Evolutionary conservation across 2,888 invertebrate species (phyloP), one percentile per base, ranked within the genome.

Genomic region (Lasioglossum villosulum): DNA sequence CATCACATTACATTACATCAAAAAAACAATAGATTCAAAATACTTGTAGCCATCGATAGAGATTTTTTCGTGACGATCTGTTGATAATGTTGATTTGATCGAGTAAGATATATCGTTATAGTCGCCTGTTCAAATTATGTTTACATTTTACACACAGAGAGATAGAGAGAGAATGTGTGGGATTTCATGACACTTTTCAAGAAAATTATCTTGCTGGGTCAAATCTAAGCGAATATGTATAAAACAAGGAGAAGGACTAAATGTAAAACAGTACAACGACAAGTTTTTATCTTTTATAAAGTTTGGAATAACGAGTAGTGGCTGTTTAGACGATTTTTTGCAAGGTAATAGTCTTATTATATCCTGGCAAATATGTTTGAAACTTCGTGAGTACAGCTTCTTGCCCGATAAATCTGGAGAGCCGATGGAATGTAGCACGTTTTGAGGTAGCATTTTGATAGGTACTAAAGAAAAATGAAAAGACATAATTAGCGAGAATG

Each of bases 261-360:
- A 83, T 77, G 75, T 82, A 80, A 68, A 90, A 87, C 90, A 91
- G 91, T 90, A 90, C 90, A 90, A 90, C 90, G 90, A 90, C 91
- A 90, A 89, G 83, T 90, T 91, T 90, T 90, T 89, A 91, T 90
- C 88, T 91, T 90, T 90, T 91, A 85, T 90, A 91, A 91, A 82
- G 71, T 86, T 87, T 76, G 85, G 76, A 84, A 81, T 90, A 86
- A 86, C 72, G 83, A 80, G 80, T 88, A 90, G 84, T 86, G 84
- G 88, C 80, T 88, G 73, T 85, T 86, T 83, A 89, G 86, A 84
- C 71, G 42, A 85, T 87, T 86, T 80, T 86, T 88, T 91, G 79
- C 82, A 75, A 80, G 56, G 52, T 83, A 72, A 82, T 84, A 63
- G 83, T 75, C 75, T 84, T 72, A 71, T 45, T 83, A 34, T 80